Percentiles rank a stretch among this genome's conserved stretches.
Conservation (phyloP, 2,888 invertebrate species). For the Oxytorus armatus region DNA sequence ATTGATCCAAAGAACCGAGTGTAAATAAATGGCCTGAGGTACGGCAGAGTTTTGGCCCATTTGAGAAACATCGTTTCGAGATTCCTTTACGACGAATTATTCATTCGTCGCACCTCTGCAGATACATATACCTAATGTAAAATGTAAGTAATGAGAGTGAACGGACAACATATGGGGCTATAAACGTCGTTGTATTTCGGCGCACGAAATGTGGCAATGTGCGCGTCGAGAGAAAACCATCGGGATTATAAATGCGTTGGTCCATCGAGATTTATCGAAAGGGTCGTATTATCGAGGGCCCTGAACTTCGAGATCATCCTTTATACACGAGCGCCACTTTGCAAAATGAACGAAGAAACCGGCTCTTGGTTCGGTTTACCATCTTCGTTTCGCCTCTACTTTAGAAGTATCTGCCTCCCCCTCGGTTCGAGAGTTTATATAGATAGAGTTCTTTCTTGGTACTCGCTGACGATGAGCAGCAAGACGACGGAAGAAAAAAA, state of each 20-base stretch:
- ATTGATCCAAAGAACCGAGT: slow-evolving; percentile 24
- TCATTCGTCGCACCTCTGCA: no score
- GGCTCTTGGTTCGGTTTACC: slow-evolving; percentile 18
- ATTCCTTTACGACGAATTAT: slow-evolving; percentile 24
- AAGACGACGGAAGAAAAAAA: neutral
- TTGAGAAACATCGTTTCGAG: slow-evolving; percentile 34
- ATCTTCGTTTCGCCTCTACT: neutral
- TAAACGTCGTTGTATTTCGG: slow-evolving; percentile 21
- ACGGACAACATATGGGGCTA: slow-evolving; percentile 21
- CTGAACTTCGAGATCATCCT: slow-evolving; percentile 2
- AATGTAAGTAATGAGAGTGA: slow-evolving; percentile 33
- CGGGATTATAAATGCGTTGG: slow-evolving; percentile 54
- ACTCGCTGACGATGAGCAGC: neutral
- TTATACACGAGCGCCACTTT: slow-evolving; percentile 1
- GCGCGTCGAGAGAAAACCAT: slow-evolving; percentile 29
- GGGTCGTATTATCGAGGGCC: slow-evolving; percentile 55
- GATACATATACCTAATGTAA: slow-evolving; percentile 15
- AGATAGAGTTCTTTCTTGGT: slow-evolving; percentile 4
- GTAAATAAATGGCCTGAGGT: slow-evolving; percentile 12
- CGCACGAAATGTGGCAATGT: slow-evolving; percentile 3
- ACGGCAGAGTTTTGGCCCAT: slow-evolving; percentile 23
- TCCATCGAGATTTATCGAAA: slow-evolving; percentile 57
- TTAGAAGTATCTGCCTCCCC: neutral
- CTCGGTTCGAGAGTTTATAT: slow-evolving; percentile 6
- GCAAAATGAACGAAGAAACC: slow-evolving; percentile 31